Evolutionary conservation across 1,140 invertebrate species (phyloP).

Genomic region (Calycopis cecrops): DNA sequence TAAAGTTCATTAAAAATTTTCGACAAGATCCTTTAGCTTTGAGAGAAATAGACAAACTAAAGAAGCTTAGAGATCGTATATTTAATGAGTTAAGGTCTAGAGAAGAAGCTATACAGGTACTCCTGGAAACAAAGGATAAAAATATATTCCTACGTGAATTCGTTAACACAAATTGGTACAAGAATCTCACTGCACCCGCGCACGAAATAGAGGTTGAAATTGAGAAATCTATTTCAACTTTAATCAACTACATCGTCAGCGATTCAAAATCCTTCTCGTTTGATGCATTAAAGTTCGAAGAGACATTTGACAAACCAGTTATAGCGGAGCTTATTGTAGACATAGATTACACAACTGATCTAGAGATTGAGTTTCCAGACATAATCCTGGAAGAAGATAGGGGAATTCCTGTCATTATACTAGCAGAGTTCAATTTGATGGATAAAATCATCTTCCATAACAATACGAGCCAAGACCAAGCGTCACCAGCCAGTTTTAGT

Average conservation of each 20-base stretch:
- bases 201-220: slow-evolving; percentile 26
- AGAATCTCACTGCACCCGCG: slow-evolving; percentile 18
- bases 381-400: slow-evolving; percentile 34
- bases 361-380: slow-evolving; percentile 37
- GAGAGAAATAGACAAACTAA: slow-evolving; percentile 32
- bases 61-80: slow-evolving; percentile 26
- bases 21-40: slow-evolving; percentile 22
- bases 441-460: slow-evolving; percentile 36
- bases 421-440: slow-evolving; percentile 27
- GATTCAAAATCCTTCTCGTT: slow-evolving; percentile 32
- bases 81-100: slow-evolving; percentile 23
- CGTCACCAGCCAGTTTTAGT: slow-evolving; percentile 31
- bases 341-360: slow-evolving; percentile 29
- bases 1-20: slow-evolving; percentile 28
- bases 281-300: slow-evolving; percentile 33
- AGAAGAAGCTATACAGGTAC: slow-evolving; percentile 1
- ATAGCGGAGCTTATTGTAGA: slow-evolving; percentile 27
- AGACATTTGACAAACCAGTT: slow-evolving; percentile 21
- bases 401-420: slow-evolving; percentile 33
- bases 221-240: slow-evolving; percentile 31
- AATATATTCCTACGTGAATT: slow-evolving; percentile 26
- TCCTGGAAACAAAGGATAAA: slow-evolving; percentile 29
- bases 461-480: slow-evolving; percentile 1
- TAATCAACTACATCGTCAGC: slow-evolving; percentile 34
- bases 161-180: slow-evolving; percentile 29